Conservation (phyloP, 2,113 vertebrate genomes). For the Ceratotherium simum region DNA sequence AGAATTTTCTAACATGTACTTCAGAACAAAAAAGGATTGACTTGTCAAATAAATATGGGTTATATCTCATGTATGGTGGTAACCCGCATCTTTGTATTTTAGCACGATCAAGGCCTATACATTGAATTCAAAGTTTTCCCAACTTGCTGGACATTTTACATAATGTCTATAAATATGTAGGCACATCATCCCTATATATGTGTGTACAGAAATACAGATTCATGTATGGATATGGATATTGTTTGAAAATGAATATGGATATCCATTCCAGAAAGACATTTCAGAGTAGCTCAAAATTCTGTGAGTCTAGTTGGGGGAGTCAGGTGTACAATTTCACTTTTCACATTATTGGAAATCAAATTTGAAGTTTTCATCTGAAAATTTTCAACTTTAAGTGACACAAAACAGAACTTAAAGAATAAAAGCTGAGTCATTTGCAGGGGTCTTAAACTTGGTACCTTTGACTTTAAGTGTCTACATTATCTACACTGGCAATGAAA, state of each 20-base stretch:
- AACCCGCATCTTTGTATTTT: background rate
- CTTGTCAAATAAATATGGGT: background rate
- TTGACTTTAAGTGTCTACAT: background rate
- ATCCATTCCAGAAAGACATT: background rate
- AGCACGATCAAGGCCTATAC: background rate
- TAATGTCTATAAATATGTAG: constrained; percentile 5
- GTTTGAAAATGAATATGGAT: background rate
- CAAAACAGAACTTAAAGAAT: background rate
- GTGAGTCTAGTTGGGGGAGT: background rate
- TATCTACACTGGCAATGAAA: background rate
- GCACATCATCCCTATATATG: background rate
- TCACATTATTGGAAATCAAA: background rate
- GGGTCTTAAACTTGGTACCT: background rate
- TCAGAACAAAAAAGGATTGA: background rate
- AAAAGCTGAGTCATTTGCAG: background rate
- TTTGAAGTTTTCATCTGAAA: background rate
- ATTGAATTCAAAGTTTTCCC: background rate
- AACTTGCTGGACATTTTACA: background rate
- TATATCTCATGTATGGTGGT: too few species aligned
- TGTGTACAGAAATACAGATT: background rate
- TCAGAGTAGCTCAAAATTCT: background rate
- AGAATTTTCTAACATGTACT: background rate
- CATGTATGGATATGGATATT: background rate
- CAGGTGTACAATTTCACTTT: background rate
- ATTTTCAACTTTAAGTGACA: background rate